A percentile compares a stretch with the other conserved stretches of the same genome.
Evolutionary conservation across 2,888 invertebrate genomes (phyloP).

Genomic region (Leistus spinibarbis): DNA sequence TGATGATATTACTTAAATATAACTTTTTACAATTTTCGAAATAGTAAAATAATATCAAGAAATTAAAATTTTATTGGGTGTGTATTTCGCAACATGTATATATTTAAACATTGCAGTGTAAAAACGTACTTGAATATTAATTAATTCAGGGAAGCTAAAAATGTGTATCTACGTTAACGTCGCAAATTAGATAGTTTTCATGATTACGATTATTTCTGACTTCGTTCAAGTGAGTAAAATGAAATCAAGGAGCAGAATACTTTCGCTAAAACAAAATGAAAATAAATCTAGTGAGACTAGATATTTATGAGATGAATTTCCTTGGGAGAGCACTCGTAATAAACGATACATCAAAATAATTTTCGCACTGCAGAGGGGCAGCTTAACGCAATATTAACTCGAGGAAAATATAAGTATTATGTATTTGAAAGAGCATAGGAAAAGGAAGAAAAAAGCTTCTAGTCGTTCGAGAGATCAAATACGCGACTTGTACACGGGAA

Average conservation of each 20-base stretch:
- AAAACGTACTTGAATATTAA: too few relatives aligned
- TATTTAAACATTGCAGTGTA: too few relatives aligned
- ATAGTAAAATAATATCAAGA: too few relatives aligned
- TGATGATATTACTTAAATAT: too few relatives aligned
- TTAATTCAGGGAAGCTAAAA: too few relatives aligned
- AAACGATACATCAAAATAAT: conserved; percentile 25
- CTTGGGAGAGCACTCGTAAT: background rate
- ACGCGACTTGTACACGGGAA: conserved; percentile 13
- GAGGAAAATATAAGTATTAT: conserved; percentile 32
- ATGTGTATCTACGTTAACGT: too few relatives aligned
- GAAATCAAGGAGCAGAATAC: background rate
- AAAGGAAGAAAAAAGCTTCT: conserved; percentile 13
- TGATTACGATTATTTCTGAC: too few relatives aligned
- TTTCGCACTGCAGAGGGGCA: conserved; percentile 18
- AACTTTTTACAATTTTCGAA: too few relatives aligned
- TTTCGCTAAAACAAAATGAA: background rate
- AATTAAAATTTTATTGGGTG: too few relatives aligned
- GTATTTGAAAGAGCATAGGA: conserved; percentile 20
- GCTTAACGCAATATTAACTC: conserved; percentile 16
- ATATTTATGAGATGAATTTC: background rate
- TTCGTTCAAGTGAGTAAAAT: too few relatives aligned
- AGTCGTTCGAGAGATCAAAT: conserved; percentile 15
- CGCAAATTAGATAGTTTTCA: too few relatives aligned
- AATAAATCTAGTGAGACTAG: background rate
- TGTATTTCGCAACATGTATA: too few relatives aligned